Conservation (phyloP, 2,113 vertebrate genomes). For the Corvus hawaiiensis region DNA sequence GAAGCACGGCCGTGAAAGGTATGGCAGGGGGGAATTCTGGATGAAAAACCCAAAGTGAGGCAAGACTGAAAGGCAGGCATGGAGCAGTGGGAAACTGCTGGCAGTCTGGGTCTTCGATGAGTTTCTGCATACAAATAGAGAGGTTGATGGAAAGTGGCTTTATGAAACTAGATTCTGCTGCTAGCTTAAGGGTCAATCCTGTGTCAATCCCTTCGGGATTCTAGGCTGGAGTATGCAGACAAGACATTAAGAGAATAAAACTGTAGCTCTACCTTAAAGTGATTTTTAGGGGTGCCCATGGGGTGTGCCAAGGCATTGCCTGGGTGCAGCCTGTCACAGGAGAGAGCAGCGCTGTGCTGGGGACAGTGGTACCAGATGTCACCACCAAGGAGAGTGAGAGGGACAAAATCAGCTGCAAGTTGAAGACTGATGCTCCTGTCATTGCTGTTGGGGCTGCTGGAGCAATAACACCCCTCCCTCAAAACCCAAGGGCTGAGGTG, state of each 20-base stretch:
- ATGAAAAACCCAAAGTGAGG: background rate
- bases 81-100: background rate
- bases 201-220: fast-evolving
- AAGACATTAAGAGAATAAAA: background rate
- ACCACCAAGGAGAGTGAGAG: background rate
- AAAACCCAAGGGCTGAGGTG: background rate
- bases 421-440: slow-evolving; percentile 11
- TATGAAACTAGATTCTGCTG: background rate
- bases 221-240: fast-evolving
- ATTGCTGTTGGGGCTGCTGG: background rate
- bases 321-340: background rate
- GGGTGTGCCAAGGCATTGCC: background rate
- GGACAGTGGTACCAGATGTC: too few relatives aligned
- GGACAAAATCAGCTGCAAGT: background rate
- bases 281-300: fast-evolving
- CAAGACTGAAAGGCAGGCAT: background rate
- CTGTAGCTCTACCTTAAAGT: background rate
- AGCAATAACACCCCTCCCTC: background rate
- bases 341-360: background rate
- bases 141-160: background rate
- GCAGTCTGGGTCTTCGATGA: background rate
- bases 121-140: background rate
- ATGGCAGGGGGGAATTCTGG: background rate
- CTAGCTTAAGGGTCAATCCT: background rate
- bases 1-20: fast-evolving